A percentile compares a stretch with the other conserved stretches of the same genome.
Evolutionary conservation across 2,113 vertebrate genomes (phyloP).

Genomic region (Hiodon tergisus): DNA sequence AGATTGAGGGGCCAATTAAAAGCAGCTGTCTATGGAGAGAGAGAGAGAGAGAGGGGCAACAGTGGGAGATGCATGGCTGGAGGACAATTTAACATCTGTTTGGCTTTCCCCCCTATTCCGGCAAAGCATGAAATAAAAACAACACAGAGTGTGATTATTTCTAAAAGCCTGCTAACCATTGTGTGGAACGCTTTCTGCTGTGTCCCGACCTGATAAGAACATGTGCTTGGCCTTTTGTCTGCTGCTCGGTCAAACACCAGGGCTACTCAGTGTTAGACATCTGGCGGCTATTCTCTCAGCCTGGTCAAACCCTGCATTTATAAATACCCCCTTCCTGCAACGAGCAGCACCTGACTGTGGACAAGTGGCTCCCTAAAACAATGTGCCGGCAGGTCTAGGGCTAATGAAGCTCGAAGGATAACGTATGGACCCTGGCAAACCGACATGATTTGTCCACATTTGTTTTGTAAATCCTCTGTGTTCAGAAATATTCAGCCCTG

Average conservation of each 20-base stretch:
- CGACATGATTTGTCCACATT: too few species aligned
- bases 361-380: background rate
- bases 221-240: background rate
- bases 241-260: background rate
- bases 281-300: background rate
- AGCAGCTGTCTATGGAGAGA: background rate
- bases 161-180: background rate
- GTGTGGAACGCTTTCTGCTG: background rate
- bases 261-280: background rate
- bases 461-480: too few species aligned
- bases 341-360: background rate
- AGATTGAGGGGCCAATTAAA: background rate
- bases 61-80: too few species aligned
- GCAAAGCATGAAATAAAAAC: background rate
- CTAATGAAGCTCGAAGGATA: too few species aligned
- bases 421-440: too few species aligned
- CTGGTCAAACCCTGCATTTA: background rate
- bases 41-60: too few species aligned
- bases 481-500: background rate
- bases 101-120: background rate
- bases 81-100: background rate
- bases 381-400: too few species aligned
- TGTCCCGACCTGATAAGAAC: background rate
- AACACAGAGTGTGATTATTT: background rate
- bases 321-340: background rate